A percentile compares a stretch with the other conserved stretches of the same genome.
Conservation (phyloP, 2,888 invertebrate species). For the Idaea straminata region DNA sequence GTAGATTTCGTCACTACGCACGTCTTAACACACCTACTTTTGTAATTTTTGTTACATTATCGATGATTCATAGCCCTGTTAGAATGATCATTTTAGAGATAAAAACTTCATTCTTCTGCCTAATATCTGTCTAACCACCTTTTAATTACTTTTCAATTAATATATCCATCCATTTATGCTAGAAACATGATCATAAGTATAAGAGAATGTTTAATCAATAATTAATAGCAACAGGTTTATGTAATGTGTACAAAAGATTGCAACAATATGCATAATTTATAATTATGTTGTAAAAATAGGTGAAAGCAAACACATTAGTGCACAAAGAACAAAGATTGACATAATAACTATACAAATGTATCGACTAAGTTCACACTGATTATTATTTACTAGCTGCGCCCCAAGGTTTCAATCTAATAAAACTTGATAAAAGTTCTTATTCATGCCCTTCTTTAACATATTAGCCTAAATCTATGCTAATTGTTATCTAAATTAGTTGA, state of each 20-base stretch:
- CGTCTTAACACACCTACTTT: background rate
- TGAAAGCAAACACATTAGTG: background rate
- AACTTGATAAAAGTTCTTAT: no score
- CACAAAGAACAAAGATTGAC: background rate
- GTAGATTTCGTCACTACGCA: background rate
- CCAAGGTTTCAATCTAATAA: no score
- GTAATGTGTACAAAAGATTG: background rate
- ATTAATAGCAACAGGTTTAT: background rate
- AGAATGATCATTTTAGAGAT: background rate
- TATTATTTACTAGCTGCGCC: no score
- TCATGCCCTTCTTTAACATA: no score
- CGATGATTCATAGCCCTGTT: slow-evolving; percentile 11
- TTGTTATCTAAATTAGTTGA: no score
- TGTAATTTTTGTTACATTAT: background rate
- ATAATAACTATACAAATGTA: no score
- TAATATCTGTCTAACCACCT: background rate
- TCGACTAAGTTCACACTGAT: no score
- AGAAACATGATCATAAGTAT: background rate
- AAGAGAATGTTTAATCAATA: background rate
- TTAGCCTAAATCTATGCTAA: no score
- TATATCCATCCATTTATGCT: background rate
- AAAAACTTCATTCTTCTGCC: background rate
- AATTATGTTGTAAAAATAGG: background rate
- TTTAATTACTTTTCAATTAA: background rate
- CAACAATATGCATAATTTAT: background rate